Base-by-base conservation (phyloP, 2,888 invertebrate genomes). In the Gastrophysa polygoni region DNA sequence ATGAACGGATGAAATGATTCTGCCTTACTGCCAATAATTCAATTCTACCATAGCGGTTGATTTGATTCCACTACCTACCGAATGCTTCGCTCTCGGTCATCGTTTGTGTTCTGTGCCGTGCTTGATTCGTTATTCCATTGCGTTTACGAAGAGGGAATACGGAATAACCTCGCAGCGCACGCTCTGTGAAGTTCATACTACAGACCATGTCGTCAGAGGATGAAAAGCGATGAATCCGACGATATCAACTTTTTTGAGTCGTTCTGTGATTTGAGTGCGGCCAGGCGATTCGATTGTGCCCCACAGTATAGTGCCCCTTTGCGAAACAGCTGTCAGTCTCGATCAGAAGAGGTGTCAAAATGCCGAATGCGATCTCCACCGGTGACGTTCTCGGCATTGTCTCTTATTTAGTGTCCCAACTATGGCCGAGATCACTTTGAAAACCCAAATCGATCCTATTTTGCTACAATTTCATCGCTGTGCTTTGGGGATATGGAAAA, bases 381-480 rank as follows among this genome's bases (percentile, higher is more conserved):
- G 54, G 46, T 66, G 60, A 63, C 63, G 56, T 32, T 34, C 50
- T 57, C 47, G 47, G 57, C 16, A 28, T 61, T 43, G 16, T 48
- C 51, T 46, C 44, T 55, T 43, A 48, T 52, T 54, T 60, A 66
- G 60, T 63, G 59, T 51, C 46, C 34, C 56, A 64, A 63, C 69
- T 58, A 75, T 75, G 75, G 73, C 74, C 63, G 75, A 74, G 56
- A 69, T 82, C 70, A 91, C 87, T 73, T 89, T 91, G 81, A 91
- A 92, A 84, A 90, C 89, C 76, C 91, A 91, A 85, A 91, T 92
- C 84, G 92, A 92, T 86, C 90, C 89, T 83, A 91, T 92, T 84
- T 83, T 91, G 81, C 91, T 91, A 84, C 91, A 91, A 80, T 91
- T 91, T 80, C 91, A 91, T 80, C 87, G 89, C 70, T 91, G 90